phyloP scores from a whole-genome alignment of 2,888 invertebrate species.

The Lepidocyrtinus sp. region DNA sequence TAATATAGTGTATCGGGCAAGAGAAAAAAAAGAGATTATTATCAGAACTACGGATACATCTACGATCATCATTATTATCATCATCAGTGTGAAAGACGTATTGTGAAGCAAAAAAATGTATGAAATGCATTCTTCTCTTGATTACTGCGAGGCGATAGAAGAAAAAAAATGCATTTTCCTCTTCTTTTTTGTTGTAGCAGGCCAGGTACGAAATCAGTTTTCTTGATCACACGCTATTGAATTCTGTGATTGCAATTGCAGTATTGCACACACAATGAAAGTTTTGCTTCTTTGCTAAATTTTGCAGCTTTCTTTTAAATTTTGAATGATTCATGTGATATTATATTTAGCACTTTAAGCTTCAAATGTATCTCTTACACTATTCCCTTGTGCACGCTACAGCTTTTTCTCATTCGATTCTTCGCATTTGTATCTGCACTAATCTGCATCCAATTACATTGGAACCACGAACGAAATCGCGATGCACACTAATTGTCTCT shows the following conservation, averaged over 20 bases:
- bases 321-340: not conserved
- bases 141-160: not conserved
- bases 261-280: not conserved
- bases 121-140: not conserved
- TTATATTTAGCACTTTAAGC: not conserved
- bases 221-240: slow-evolving; percentile 4
- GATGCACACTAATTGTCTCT: slow-evolving; percentile 6
- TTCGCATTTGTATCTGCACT: not conserved
- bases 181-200: not conserved
- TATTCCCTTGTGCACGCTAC: too few relatives aligned
- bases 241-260: not conserved
- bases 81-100: slow-evolving; percentile 10
- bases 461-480: not conserved
- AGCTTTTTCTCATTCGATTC: too few relatives aligned
- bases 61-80: slow-evolving; percentile 15
- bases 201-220: not conserved
- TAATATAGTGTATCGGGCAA: not conserved
- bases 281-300: not conserved
- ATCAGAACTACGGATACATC: not conserved
- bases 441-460: not conserved
- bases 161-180: slow-evolving; percentile 10
- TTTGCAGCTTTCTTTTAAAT: not conserved
- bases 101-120: not conserved
- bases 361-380: not conserved
- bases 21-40: slow-evolving; percentile 8